Conservation (phyloP, 1,140 invertebrate species). For the Anastrepha obliqua region DNA sequence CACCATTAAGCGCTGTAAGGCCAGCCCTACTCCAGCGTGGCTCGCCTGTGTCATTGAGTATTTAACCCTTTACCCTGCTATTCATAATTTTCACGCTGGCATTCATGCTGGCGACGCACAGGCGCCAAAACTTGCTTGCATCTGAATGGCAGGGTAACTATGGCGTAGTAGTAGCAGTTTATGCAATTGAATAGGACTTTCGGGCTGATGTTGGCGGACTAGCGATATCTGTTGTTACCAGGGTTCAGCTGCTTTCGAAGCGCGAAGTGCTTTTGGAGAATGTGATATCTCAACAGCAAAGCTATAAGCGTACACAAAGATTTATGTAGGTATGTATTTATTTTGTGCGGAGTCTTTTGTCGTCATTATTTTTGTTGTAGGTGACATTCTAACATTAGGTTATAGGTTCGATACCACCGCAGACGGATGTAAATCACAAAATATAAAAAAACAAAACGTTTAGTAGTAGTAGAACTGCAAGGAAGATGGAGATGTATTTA, state of each 20-base stretch:
- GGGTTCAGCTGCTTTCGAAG: background rate
- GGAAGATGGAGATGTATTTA: no score
- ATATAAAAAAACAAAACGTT: no score
- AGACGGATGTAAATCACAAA: no score
- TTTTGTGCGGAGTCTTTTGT: no score
- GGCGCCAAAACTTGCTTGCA: background rate
- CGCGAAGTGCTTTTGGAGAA: background rate
- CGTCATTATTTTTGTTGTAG: no score
- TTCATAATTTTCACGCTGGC: background rate
- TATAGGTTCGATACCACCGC: no score
- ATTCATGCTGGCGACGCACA: background rate
- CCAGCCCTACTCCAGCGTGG: background rate
- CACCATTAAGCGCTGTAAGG: background rate
- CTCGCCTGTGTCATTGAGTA: background rate
- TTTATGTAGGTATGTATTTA: background rate
- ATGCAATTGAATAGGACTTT: background rate
- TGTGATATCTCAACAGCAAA: background rate
- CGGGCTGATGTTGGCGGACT: background rate
- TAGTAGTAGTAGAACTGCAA: no score
- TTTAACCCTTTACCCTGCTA: constrained; percentile 26
- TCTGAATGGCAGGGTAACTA: background rate
- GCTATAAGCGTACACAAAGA: background rate
- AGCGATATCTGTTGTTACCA: constrained; percentile 3
- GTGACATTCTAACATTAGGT: no score
- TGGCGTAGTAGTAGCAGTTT: background rate